Base-by-base conservation (phyloP, 2,797 vertebrate genomes). In the Sebastes diploproa region DNA sequence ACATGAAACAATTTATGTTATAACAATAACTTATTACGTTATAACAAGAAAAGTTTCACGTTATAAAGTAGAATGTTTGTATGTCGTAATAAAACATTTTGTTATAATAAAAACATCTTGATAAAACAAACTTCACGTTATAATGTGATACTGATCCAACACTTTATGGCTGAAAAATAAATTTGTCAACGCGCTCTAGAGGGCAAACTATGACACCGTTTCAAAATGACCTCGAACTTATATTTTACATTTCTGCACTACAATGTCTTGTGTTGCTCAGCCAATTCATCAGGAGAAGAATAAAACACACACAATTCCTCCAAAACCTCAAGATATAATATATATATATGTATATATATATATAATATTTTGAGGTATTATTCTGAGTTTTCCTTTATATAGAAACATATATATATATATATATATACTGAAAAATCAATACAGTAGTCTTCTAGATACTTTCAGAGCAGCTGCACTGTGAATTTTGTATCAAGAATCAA, bases 61-160 rank as follows among this genome's bases (percentile, higher is more conserved):
- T 27, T 27, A 38, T 14, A 13, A 38, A 38, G 36, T 38, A n/a
- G 5, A 0, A 13, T 38, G 36, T 38, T 38, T 38, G 36, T 14
- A 38, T 38, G 36, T 38, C 12, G 12, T 38, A 38, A 38, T 38
- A 38, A 38, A 38, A 38, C 4, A 14, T 38, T 34, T 34, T 34
- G 36, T 38, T 38, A 38, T 0, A 38, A 38, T 0, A 1, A 38
- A 38, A 38, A 38, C 36, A 0, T 38, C 12, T 38, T 38, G 0
- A 38, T 38, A 38, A 38, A 38, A 38, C 36, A 38, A 38, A 25
- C 25, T 30, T 30, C 30, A 30, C 30, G 30, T 30, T 30, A 30
- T 30, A 30, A 30, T 8, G 30, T 30, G 30, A 30, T 30, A 7
- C 7, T 30, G 2, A 30, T 30, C 30, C 30, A 20, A 29, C 29